Evolutionary conservation across 2,888 invertebrate species (phyloP).

Genomic region (Orthonychiurus folsomi): DNA sequence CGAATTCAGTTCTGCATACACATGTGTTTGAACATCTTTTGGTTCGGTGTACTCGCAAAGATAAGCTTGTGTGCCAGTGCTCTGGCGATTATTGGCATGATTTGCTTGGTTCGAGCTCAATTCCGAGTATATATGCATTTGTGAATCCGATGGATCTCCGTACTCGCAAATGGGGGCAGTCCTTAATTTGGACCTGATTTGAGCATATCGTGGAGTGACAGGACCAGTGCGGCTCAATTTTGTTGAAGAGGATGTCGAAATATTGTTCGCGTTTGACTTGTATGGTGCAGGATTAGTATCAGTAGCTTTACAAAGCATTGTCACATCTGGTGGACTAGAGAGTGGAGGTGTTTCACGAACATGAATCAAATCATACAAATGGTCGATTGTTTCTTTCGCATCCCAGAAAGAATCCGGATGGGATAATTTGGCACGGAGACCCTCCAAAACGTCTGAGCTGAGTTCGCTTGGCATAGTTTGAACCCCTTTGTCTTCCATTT

Average conservation of each 20-base stretch:
- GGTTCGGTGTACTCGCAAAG: slow-evolving; percentile 40
- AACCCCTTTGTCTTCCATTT: slow-evolving; percentile 54
- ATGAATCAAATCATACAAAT: slow-evolving; percentile 57
- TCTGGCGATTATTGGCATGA: background rate
- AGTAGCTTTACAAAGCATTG: slow-evolving; percentile 27
- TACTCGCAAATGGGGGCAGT: slow-evolving; percentile 45
- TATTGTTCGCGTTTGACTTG: background rate
- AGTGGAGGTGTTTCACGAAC: slow-evolving; percentile 39
- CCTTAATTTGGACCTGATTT: slow-evolving; percentile 28
- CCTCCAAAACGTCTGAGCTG: slow-evolving; percentile 61
- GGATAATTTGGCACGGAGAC: slow-evolving; percentile 58
- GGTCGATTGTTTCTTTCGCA: slow-evolving; percentile 67
- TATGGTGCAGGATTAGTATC: background rate
- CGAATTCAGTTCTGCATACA: slow-evolving; percentile 35
- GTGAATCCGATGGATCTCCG: slow-evolving; percentile 44
- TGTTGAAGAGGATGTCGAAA: slow-evolving; percentile 41
- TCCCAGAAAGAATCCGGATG: slow-evolving; percentile 64
- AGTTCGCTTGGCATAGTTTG: slow-evolving; percentile 66
- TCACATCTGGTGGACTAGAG: slow-evolving; percentile 40
- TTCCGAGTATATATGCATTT: slow-evolving; percentile 39
- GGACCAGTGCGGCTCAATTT: slow-evolving; percentile 12
- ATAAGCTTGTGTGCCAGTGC: background rate
- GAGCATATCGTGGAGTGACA: slow-evolving; percentile 25
- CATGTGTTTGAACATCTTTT: slow-evolving; percentile 39
- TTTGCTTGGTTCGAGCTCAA: slow-evolving; percentile 15